Base-by-base conservation (phyloP, 2,113 vertebrate genomes). In the Saimiri boliviensis region DNA sequence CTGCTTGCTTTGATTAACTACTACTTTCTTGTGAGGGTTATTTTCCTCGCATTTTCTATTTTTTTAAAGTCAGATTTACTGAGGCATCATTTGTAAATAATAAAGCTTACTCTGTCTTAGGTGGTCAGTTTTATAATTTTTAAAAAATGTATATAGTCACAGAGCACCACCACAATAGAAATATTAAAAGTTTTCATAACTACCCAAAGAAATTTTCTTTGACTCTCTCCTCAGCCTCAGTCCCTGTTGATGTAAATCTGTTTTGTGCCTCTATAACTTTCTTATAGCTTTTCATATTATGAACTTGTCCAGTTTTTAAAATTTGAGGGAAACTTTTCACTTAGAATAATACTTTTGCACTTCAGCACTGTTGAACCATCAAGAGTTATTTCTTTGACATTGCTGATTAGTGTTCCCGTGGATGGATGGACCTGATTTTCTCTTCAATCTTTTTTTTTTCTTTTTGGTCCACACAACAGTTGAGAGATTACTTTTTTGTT, bases 221-320 rank as follows among this genome's bases (percentile, higher is more conserved):
- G 12, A 76, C 6, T 2, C 1, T 21, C 9, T 16, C 8, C 16
- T 1, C 81, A 42, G n/a, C 2, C 3, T 0, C 27, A 42, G 10
- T 0, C 14, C 14, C 35, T 52, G 52, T 10, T 2, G 32, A 58
- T 23, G 9, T 9, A 56, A 35, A 27, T n/a, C 32, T 54, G 2
- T 47, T 80, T 74, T 85, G 7, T 17, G 5, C 68, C 20, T 19
- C 4, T 74, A 27, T 37, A 77, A 37, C 1, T n/a, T 89, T 93
- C 47, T 37, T 66, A 52, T 66, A 52, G 3, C 16, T 86, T 95
- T 86, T 86, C 42, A n/a, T 32, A 17, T 54, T 76, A 90, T 81
- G 20, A 17, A 35, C n/a, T 96, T 6, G 49, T n/a, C 27, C 25
- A n/a, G 10, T 8, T 32, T 30, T 23, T 68, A 79, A 8, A 40